Percentiles rank a stretch among this genome's conserved stretches.
Conservation (phyloP, 1,140 invertebrate genomes). For the Drosophila ambigua region DNA sequence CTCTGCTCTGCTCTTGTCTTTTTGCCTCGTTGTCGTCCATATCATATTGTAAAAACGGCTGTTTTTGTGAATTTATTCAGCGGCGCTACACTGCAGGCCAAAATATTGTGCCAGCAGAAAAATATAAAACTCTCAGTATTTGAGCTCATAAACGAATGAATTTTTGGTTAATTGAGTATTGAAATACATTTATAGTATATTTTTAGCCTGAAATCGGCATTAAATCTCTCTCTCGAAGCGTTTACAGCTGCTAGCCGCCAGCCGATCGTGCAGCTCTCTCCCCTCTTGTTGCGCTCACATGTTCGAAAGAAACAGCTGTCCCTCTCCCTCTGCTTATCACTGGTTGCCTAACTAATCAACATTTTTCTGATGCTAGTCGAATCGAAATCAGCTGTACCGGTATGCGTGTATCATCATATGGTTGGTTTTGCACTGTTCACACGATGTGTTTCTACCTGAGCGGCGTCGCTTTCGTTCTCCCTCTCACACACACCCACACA, state of each 20-base stretch:
- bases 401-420: conserved; percentile 75
- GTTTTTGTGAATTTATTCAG: conserved; percentile 57
- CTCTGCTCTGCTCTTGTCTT: conserved; percentile 39
- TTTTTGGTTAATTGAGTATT: neutral
- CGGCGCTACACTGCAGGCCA: conserved; percentile 43
- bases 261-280: conserved; percentile 34
- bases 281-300: conserved; percentile 33
- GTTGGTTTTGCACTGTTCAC: conserved; percentile 47
- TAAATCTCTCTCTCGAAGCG: too few species aligned
- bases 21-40: conserved; percentile 36
- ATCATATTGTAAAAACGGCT: conserved; percentile 78
- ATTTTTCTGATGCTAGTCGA: conserved; percentile 54
- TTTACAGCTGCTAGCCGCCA: conserved; percentile 27
- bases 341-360: conserved; percentile 69
- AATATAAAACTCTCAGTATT: neutral
- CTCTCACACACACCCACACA: conserved; percentile 17
- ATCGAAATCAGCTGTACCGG: conserved; percentile 79
- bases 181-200: too few species aligned
- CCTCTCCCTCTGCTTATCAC: conserved; percentile 51
- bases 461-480: conserved; percentile 6
- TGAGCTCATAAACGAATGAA: neutral
- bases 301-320: conserved; percentile 61
- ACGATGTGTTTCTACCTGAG: conserved; percentile 40
- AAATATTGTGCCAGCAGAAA: conserved; percentile 39
- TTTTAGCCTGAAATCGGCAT: too few species aligned